Base-by-base conservation (phyloP, 2,888 invertebrate genomes). In the Didymodactylos carnosus region DNA sequence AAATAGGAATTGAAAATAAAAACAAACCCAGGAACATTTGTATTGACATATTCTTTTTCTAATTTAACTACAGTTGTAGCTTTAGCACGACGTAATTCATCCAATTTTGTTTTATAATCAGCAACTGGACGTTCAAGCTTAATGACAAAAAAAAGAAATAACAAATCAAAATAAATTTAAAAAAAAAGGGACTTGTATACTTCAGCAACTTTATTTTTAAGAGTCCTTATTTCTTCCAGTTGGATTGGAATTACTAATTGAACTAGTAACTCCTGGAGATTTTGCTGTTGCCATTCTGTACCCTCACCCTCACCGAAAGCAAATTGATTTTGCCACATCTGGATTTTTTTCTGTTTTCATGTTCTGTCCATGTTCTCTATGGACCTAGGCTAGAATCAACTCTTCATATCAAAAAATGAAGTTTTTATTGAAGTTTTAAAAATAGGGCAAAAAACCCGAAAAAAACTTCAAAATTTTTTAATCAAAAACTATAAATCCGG, bases 41-140 rank as follows among this genome's bases (percentile, higher is more conserved):
- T 39, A 71, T 71, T 71, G 11, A 74, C 71, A 69, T 74, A 74
- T 46, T 74, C 74, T 41, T 71, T 74, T n/a, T 71, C 71, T 27
- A 49, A 53, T 41, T 74, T 74, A 25, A 74, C 53, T 13, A 74
- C 43, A 13, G 71, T 62, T 35, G 53, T 62, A 53, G 71, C 41
- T 69, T 74, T 74, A 16, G 71, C 74, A 39, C 71, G 71, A 40
- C 74, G 35, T 43, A 74, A 41, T 41, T 74, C 74, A 25, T 74
- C 74, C 11, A 74, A 27, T 74, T 71, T 71, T 25, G 27, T 39
- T 43, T 71, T 74, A 23, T 71, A 74, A 19, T 71, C 53, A 25
- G 27, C 23, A 0, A 51, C 39, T 74, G 71, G 53, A 49, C 71
- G 71, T 71, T 74, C 74, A 69, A 74, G 71, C 74, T 73, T 39